Evolutionary conservation across 2,113 vertebrate genomes (phyloP), one percentile per base, ranked within the genome.

Genomic region (Eulacestoma nigropectus): DNA sequence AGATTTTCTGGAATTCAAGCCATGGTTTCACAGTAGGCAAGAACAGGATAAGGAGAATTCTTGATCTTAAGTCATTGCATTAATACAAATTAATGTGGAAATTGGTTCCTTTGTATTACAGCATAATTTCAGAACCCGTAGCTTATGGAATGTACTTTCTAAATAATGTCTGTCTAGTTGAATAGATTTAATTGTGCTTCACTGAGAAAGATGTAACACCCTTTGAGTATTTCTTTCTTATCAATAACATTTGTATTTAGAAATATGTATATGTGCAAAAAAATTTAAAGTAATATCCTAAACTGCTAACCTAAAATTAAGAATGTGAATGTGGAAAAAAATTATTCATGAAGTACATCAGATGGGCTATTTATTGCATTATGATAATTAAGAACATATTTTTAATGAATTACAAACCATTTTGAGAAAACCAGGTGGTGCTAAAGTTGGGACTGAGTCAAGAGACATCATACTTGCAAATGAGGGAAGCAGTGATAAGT

Each of bases 61-160:
- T 94, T 92, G 90, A 88, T 93, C 83, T 92, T 81, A 92, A 92
- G 55, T 52, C 63, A 13, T 44, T 89, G 47, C 76, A 77, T 97
- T 93, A 89, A 89, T 92, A 94, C 59, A 95, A 94, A 95, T 96
- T 76, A 92, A 74, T 93, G 89, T 90, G 94, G 83, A 97, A 96
- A 95, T 95, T 93, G 76, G 76, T 87, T 95, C 33, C 70, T 96
- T 95, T 94, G 63, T 94, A 88, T 95, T 90, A 35, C 41, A 84
- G 67, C 49, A 42, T 90, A 88, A 86, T 94, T 95, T 94, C 55
- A 80, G 70, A 94, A 88, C 88, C 64, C 63, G 46, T 90, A 86
- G 63, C 59, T 88, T 90, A 74, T 88, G 79, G 88, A 86, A 90
- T 81, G 47, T 82, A 69, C 85, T 96, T 82, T 59, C 46, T 88